Percentiles rank a stretch among this genome's conserved stretches.
Conservation (phyloP, 2,113 vertebrate genomes). For the Notechis scutatus region DNA sequence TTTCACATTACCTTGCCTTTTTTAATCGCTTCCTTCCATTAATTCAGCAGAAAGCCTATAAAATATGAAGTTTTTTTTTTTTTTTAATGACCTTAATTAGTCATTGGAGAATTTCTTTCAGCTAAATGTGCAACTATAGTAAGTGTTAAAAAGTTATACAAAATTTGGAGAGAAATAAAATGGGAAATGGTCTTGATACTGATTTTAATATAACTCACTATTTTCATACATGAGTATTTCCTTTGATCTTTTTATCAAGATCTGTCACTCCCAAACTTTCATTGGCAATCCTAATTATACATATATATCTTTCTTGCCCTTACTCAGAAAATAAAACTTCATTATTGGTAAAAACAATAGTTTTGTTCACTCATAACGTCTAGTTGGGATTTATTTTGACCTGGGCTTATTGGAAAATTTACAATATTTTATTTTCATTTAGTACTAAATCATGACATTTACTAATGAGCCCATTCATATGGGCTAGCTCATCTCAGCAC, state of each 20-base stretch:
- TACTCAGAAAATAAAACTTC: background rate
- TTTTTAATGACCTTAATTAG: background rate
- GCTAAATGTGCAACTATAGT: background rate
- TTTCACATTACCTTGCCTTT: background rate
- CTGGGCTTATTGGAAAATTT: background rate
- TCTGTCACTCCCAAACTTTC: too few relatives aligned
- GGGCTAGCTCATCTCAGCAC: background rate
- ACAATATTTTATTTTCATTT: background rate
- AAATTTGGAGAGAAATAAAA: background rate
- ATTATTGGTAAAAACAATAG: background rate
- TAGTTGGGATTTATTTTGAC: background rate
- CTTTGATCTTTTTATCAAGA: background rate
- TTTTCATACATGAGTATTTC: background rate
- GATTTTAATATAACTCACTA: background rate
- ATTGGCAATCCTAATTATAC: background rate
- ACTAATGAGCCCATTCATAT: background rate
- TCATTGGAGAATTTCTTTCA: background rate
- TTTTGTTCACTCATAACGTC: background rate
- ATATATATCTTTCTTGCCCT: background rate
- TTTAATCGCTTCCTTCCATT: background rate
- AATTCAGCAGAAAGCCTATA: background rate
- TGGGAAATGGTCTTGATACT: background rate
- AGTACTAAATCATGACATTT: background rate
- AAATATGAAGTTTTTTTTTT: background rate
- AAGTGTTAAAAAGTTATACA: background rate